Evolutionary conservation across 2,888 invertebrate species (phyloP), one percentile per base, ranked within the genome.

Genomic region (Congeria kusceri): DNA sequence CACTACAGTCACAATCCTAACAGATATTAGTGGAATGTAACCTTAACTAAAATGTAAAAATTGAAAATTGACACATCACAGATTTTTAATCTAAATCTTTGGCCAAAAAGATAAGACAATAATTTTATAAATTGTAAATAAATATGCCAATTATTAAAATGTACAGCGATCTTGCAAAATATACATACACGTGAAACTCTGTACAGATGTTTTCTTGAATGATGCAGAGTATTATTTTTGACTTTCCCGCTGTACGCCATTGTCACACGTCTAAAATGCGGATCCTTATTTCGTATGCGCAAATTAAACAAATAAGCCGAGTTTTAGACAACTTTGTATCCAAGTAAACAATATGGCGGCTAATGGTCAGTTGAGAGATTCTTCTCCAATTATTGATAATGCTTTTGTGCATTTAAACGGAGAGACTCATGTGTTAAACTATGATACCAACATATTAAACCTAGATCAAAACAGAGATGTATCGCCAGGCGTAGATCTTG

Each of bases 401-500:
- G 85, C 86, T 39, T 87, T 85, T 70, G 85, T 85, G 20, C 82
- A 84, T 32, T 73, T 84, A 28, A 86, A 85, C 67, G 85, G 86
- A 3, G 88, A 88, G 68, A 84, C 81, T 29, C 87, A 87, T 56
- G 65, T 85, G 28, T 68, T 87, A 0, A 88, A 88, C 47, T 80
- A 84, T 47, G 87, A 88, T 56, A 87, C 90, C 56, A 89, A 91
- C 73, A 88, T 91, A 70, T 76, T 91, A 27, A 88, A 86, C 49
- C 83, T 91, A 57, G 90, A 91, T 65, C 86, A 89, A 20, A 83
- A 81, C 46, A 66, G 83, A 47, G 83, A 82, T 57, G 69, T 57
- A 15, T 69, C 84, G 9, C 84, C 84, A n/a, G 77, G 77, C 13
- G 82, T 74, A 23, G 84, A 85, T 49, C 58, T 71, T n/a, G 77